Base-by-base conservation (phyloP, 2,113 vertebrate genomes). In the Uria aalge region DNA sequence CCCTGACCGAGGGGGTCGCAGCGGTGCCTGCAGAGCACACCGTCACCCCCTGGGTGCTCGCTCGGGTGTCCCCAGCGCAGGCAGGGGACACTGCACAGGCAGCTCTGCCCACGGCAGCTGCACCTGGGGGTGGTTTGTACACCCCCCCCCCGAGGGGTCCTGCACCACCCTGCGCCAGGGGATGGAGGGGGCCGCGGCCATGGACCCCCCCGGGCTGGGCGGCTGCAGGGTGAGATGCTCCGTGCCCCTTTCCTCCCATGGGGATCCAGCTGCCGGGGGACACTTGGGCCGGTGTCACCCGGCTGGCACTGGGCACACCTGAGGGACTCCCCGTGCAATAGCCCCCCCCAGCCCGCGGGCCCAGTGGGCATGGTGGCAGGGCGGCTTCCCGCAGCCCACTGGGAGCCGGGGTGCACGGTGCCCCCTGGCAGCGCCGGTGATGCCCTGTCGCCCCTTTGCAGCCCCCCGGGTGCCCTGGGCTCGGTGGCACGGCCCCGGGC, bases 401-500 rank as follows among this genome's bases (percentile, higher is more conserved):
- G 6, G 34, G 30, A 15, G 34, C 27, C 1, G 5, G 21, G 17
- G 20, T 2, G 36, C 4, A 7, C 12, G 4, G 47, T 9, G 32
- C 12, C 27, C 32, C 12, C 55, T 32, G 22, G 34, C 5, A 7
- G 40, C 6, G 1, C 19, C 5, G 3, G 55, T 3, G 27, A 14
- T 26, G 45, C n/a, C 50, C 8, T 0, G 5, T 14, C 11, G 9
- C 15, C 45, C 57, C 41, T 26, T 34, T 2, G 15, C 30, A 45
- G 38, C 59, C 15, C 22, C 18, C 22, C 4, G 6, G 34, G 24
- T 21, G n/a, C 55, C 38, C 43, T 3, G 22, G 9, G 27, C 22
- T 32, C 4, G 7, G 47, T 2, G 8, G 8, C 8, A 2, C 11
- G 4, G 24, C 18, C 29, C 38, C 0, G 41, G 11, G 48, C 68